These are phyloP conservation scores for Microtus pennsylvanicus DNA, from an alignment of 2,113 vertebrate species.

Conservation along the genomic window DNA sequence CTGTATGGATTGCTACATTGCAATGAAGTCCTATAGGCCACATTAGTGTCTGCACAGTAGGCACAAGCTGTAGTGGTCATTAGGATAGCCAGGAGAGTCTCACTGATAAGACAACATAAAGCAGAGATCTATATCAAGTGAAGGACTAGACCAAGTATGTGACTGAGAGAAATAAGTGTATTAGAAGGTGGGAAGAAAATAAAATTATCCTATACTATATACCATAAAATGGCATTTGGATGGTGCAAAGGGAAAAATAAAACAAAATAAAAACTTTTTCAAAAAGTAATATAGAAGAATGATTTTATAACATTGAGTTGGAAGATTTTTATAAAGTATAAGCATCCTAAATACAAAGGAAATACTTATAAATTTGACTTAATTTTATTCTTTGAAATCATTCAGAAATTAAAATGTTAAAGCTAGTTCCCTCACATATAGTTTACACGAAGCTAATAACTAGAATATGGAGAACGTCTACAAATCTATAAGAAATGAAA, in stretches of 20 bases:
- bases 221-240: not conserved
- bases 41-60: not conserved
- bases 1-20: not conserved
- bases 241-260: not conserved
- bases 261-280: not conserved
- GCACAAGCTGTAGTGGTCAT: not conserved
- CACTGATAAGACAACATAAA: not conserved
- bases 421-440: not conserved
- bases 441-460: not conserved
- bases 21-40: not conserved
- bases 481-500: not conserved
- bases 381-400: not conserved
- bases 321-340: not conserved
- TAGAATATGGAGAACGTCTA: not conserved
- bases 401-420: not conserved
- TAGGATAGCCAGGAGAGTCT: not conserved
- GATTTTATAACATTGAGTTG: not conserved
- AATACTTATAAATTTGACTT: not conserved
- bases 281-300: not conserved
- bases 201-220: not conserved
- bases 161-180: not conserved
- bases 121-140: not conserved
- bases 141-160: not conserved
- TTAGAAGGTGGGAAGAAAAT: not conserved
- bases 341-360: not conserved